Evolutionary conservation across 2,888 invertebrate species (phyloP).

Genomic region (Andrena hattorfiana): DNA sequence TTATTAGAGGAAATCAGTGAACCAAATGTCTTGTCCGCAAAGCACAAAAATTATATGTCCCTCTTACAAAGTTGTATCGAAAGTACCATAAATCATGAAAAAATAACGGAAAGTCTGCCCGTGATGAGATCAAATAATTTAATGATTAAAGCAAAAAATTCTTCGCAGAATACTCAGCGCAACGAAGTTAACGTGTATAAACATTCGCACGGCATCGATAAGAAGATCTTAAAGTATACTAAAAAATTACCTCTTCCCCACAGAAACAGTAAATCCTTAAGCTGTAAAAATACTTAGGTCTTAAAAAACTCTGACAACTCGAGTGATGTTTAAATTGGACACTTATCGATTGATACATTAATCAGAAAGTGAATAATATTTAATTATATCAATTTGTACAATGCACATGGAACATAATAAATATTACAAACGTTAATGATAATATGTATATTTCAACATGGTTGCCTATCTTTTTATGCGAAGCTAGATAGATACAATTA

Average conservation of each 20-base stretch:
- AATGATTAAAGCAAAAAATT: conserved; percentile 20
- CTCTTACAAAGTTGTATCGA: conserved; percentile 37
- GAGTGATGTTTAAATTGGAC: conserved; percentile 5
- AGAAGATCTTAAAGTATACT: conserved; percentile 60
- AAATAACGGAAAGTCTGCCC: conserved; percentile 32
- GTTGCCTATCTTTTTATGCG: conserved; percentile 47
- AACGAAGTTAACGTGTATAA: conserved; percentile 48
- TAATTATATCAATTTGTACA: conserved; percentile 6
- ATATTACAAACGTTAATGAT: conserved; percentile 6
- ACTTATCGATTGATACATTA: neutral
- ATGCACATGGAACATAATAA: conserved; percentile 5
- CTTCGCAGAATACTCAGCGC: neutral
- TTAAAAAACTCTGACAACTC: conserved; percentile 5
- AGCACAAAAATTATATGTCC: conserved; percentile 45
- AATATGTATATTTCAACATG: conserved; percentile 53
- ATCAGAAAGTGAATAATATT: conserved; percentile 15
- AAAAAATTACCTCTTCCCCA: conserved; percentile 55
- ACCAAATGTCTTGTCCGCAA: conserved; percentile 16
- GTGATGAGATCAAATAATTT: conserved; percentile 27
- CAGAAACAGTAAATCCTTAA: conserved; percentile 50
- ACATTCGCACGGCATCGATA: conserved; percentile 63
- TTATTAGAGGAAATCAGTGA: conserved; percentile 34
- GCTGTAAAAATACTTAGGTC: conserved; percentile 33
- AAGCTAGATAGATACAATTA: conserved; percentile 6
- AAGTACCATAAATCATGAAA: conserved; percentile 33